Evolutionary conservation across 35 echinoderm and acorn worm genomes (phyloP), one percentile per base, ranked within the genome.

Genomic region (Patiria miniata): DNA sequence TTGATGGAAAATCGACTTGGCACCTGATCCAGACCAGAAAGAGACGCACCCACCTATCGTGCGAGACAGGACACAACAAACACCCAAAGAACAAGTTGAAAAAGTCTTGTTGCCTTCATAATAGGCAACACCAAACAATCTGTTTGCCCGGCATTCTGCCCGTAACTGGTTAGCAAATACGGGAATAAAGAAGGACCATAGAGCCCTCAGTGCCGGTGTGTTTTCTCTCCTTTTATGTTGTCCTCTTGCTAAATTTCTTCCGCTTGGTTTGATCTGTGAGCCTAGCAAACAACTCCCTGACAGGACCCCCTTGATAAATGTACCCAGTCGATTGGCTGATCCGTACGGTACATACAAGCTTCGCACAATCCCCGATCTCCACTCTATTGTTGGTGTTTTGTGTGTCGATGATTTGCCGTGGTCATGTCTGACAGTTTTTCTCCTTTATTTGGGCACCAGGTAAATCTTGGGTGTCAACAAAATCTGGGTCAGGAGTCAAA

Each of bases 181-280:
- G 65, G 42, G 29, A 18, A 73, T 73, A 34, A 73, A 73, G 34
- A 34, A 23, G 65, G 65, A 23, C 15, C 65, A 36, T 73, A 73
- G 65, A 28, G 65, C 65, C 65, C 8, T 14, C 65, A 73, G 26
- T 73, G 65, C 26, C 34, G 26, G 65, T 73, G 65, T 73, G 65
- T 16, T 73, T 30, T 34, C 65, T 73, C 34, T 73, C 65, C 65
- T 73, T 73, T 73, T 26, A 73, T 73, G 26, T 30, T 73, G 65
- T 73, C 65, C 65, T 6, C 65, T 73, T 73, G 34, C 65, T 73
- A 73, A 73, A 32, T 73, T 73, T 73, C 65, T 73, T 73, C 65
- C 65, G 65, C 65, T 73, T 73, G 65, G 34, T 34, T 73, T 73
- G 29, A 34, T 73, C 29, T 73, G 21, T 73, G 65, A 73, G 65